A percentile compares a stretch with the other conserved stretches of the same genome.
These are phyloP conservation scores for Pseudopleuronectes americanus DNA, from an alignment of 2,797 vertebrate species.

Conservation along the genomic window DNA sequence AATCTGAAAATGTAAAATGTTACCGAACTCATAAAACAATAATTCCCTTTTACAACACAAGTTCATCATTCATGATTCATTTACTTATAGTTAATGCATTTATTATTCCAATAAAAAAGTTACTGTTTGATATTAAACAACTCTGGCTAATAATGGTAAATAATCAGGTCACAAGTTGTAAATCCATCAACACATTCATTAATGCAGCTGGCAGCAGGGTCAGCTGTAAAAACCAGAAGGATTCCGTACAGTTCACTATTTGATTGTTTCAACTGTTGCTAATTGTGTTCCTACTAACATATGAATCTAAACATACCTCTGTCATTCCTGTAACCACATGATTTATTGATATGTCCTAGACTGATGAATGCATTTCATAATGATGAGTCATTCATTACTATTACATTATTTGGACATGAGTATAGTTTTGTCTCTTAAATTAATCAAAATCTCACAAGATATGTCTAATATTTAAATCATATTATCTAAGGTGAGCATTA, in stretches of 20 bases:
- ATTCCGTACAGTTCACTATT: background rate
- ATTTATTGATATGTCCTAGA: background rate
- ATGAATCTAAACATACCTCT: background rate
- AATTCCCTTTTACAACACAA: background rate
- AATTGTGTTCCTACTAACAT: background rate
- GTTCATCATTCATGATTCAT: background rate
- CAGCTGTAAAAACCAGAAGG: background rate
- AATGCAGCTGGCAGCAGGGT: background rate
- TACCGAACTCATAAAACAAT: background rate
- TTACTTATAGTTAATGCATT: background rate
- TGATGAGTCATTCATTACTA: constrained; percentile 4
- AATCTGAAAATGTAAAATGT: constrained; percentile 15
- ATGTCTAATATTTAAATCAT: background rate
- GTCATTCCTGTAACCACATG: background rate
- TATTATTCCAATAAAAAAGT: no score
- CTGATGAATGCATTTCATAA: background rate
- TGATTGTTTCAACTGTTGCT: background rate
- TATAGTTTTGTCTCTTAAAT: background rate
- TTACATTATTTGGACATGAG: background rate
- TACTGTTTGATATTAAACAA: no score
- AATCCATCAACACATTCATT: constrained; percentile 1
- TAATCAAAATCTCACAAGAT: background rate
- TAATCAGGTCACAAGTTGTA: background rate
- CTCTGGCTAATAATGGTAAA: no score
- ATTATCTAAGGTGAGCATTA: no score